Conservation (phyloP, 1,140 invertebrate species). For the Riptortus pedestris region DNA sequence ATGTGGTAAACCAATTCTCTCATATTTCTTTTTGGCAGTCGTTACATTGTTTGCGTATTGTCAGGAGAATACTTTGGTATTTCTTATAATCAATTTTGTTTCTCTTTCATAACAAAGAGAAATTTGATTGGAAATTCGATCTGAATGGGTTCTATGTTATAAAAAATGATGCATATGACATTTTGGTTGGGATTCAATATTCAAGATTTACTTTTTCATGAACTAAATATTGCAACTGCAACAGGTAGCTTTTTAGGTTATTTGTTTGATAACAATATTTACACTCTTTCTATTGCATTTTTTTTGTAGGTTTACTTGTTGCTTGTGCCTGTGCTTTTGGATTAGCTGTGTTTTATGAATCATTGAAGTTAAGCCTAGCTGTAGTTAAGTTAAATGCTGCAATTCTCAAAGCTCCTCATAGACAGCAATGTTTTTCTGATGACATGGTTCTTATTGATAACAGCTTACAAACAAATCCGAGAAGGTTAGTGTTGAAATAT, state of each 20-base stretch:
- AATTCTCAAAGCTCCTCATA: neutral
- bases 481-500: conserved; percentile 7
- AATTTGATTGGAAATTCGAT: too few species aligned
- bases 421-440: conserved; percentile 6
- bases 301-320: neutral
- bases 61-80: too few species aligned
- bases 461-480: neutral
- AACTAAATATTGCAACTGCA: neutral
- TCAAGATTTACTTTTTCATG: neutral
- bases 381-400: conserved; percentile 6
- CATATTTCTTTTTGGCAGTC: too few species aligned
- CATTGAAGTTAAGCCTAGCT: neutral
- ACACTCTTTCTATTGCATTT: neutral
- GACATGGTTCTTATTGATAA: neutral
- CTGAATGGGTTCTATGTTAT: too few species aligned
- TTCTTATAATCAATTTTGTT: too few species aligned
- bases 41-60: too few species aligned
- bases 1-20: too few species aligned
- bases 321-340: neutral
- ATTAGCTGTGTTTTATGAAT: neutral
- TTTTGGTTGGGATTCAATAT: neutral
- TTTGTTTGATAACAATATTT: neutral
- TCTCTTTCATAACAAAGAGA: too few species aligned
- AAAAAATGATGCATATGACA: neutral
- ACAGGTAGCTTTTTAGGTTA: neutral